Conservation (phyloP, 2,113 vertebrate genomes). For the Mellivora capensis region DNA sequence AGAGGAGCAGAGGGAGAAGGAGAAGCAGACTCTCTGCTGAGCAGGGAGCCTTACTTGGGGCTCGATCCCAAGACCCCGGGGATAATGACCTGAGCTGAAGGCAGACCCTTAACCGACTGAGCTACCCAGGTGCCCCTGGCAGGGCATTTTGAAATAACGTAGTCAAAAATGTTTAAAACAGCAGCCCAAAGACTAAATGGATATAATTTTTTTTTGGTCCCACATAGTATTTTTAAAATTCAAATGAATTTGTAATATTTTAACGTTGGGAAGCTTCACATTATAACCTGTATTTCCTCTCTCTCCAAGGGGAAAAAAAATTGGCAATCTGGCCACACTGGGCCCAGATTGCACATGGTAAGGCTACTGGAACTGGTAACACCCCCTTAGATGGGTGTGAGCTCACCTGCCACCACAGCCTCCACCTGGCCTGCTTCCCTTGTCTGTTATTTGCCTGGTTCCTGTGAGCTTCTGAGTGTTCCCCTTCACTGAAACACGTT, state of each 20-base stretch:
- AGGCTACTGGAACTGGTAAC: neutral
- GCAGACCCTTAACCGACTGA: no score
- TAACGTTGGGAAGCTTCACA: neutral
- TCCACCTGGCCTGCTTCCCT: neutral
- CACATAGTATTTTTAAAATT: neutral
- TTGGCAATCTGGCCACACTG: neutral
- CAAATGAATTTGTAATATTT: neutral
- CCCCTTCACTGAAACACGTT: neutral
- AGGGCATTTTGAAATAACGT: neutral
- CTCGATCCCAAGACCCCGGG: no score
- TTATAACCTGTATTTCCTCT: neutral
- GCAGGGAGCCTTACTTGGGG: no score
- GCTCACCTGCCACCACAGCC: neutral
- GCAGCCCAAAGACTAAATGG: neutral
- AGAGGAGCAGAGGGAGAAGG: no score
- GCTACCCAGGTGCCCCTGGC: neutral
- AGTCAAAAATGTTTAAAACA: neutral
- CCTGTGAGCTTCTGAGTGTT: neutral
- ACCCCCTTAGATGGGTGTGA: neutral
- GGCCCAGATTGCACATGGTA: neutral
- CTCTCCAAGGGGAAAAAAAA: neutral
- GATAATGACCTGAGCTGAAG: no score
- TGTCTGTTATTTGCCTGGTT: neutral
- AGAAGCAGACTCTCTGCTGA: no score
- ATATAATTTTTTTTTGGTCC: neutral